Base-by-base conservation (phyloP, 2,888 invertebrate species). In the Noctua fimbriata region DNA sequence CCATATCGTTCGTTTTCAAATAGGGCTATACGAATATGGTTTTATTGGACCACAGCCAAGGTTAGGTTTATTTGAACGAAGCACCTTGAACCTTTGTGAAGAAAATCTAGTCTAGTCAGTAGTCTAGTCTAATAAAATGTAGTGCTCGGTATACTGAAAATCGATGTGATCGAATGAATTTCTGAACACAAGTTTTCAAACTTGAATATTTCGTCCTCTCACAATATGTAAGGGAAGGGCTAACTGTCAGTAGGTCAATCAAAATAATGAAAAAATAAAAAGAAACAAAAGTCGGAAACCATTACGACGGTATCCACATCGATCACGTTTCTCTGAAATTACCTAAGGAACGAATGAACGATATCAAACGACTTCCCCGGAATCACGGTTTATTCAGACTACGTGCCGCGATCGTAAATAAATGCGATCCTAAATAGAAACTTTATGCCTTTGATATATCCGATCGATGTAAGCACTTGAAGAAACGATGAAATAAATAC, bases 271-370 rank as follows among this genome's bases (percentile, higher is more conserved):
- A 60, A 24, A 55, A 32, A 32, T 2, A 36, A 28, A 60, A 28
- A 60, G 10, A 47, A n/a, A 28, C 18, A 81, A 66, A 76, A 70
- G 16, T 60, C 66, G 32, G 47, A 21, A 55, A 10, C 21, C 44
- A 69, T 69, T 69, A 47, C 72, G 58, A 32, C 41, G 44, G 41
- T 12, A 58, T 63, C 79, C 16, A 14, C 69, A 85, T 82, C 72
- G 85, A 85, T 83, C 85, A 82, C 74, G 85, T 70, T 85, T 83
- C 79, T 58, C 63, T 73, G 69, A 82, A 85, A 79, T 76, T 52
- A 73, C 71, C 55, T 67, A 78, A 44, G 36, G 67, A 78, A 52
- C 69, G 41, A 82, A 73, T 60, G 18, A 76, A 66, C 71, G 47
- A 67, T 63, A 65, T 79, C 73, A 60, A 86, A 80, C 76, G 36